These are phyloP conservation scores for Pempheris klunzingeri DNA, from an alignment of 2,797 vertebrate genomes.

Conservation along the genomic window DNA sequence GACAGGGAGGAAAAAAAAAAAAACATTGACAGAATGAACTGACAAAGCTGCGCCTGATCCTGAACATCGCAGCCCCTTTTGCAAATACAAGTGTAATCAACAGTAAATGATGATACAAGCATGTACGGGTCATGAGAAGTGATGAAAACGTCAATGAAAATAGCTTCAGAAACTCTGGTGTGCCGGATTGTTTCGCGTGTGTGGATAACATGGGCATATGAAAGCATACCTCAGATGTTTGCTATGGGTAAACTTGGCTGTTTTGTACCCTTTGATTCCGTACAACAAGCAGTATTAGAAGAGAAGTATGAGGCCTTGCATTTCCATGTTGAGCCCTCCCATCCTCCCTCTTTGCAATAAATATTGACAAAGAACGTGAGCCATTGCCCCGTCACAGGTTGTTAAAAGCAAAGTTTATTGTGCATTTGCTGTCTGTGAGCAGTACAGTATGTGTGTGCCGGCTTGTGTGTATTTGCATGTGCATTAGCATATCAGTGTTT, in stretches of 20 bases:
- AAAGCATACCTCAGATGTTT: constrained; percentile 44
- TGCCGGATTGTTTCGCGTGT: constrained; percentile 18
- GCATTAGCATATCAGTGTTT: constrained; percentile 79
- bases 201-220: constrained; percentile 19
- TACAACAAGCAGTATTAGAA: constrained; percentile 40
- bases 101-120: constrained; percentile 22
- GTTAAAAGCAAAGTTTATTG: constrained; percentile 78
- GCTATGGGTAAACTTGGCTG: constrained; percentile 48
- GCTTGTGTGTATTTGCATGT: constrained; percentile 50
- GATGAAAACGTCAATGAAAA: constrained; percentile 30
- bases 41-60: constrained; percentile 30
- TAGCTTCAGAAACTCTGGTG: constrained; percentile 6
- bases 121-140: constrained; percentile 12
- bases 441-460: constrained; percentile 35
- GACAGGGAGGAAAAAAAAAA: neutral
- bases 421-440: constrained; percentile 52
- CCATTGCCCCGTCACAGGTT: constrained; percentile 71
- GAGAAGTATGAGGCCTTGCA: constrained; percentile 46
- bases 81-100: constrained; percentile 35
- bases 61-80: constrained; percentile 5
- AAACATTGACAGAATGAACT: constrained; percentile 21
- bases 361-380: constrained; percentile 76
- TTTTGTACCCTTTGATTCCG: constrained; percentile 67
- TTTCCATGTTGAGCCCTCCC: constrained; percentile 53
- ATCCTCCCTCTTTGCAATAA: constrained; percentile 56